phyloP scores from a whole-genome alignment of 2,113 vertebrate species.

The Rhizomys pruinosus region DNA sequence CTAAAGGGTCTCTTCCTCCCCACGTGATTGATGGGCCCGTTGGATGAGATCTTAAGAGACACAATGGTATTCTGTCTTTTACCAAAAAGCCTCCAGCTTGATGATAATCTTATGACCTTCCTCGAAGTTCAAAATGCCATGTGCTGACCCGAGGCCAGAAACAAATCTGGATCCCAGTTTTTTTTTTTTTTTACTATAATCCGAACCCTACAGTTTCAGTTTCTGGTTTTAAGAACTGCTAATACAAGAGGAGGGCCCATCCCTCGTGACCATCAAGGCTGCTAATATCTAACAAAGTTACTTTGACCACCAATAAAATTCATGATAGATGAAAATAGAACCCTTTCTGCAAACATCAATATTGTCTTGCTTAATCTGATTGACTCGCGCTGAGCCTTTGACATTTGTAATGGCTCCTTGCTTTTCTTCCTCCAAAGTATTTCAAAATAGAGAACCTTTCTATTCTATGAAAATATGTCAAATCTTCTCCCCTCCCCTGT shows the following conservation, averaged over 20 bases:
- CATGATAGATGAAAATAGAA: not conserved
- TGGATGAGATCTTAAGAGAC: not conserved
- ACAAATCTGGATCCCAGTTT: not conserved
- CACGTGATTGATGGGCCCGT: not conserved
- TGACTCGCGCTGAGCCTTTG: not conserved
- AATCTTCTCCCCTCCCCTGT: not conserved
- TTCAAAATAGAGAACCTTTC: slow-evolving; percentile 65
- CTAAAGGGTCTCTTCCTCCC: not conserved
- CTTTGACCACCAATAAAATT: not conserved
- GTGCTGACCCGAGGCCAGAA: not conserved
- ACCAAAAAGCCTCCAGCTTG: not conserved
- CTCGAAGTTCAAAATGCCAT: not conserved
- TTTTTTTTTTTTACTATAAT: no score
- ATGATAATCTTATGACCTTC: not conserved
- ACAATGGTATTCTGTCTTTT: not conserved
- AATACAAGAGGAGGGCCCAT: no score
- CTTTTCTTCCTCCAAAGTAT: slow-evolving; percentile 51
- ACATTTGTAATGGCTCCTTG: slow-evolving; percentile 8
- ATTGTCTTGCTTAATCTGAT: slow-evolving; percentile 12
- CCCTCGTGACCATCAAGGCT: not conserved
- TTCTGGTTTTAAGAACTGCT: not conserved
- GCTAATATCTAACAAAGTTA: not conserved
- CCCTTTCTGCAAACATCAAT: not conserved
- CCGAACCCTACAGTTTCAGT: not conserved
- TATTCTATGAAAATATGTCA: slow-evolving; percentile 62